A percentile compares a stretch with the other conserved stretches of the same genome.
Conservation (phyloP, 2,797 vertebrate genomes). For the Pelochelys cantorii region DNA sequence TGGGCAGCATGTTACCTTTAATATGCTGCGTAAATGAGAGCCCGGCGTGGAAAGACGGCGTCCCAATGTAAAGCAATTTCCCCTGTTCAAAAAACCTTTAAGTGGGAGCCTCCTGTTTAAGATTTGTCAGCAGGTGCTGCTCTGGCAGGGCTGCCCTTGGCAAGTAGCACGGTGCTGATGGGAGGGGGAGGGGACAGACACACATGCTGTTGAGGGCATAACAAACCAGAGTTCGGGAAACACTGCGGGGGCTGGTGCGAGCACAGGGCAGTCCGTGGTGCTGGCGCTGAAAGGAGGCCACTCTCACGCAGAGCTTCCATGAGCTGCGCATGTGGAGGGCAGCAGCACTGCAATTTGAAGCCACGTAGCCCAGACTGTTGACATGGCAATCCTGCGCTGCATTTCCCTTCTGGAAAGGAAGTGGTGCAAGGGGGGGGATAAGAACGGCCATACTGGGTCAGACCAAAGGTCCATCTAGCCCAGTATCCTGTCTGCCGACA, state of each 20-base stretch:
- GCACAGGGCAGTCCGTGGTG: rapidly evolving
- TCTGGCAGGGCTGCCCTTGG: rapidly evolving
- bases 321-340: constrained; percentile 60
- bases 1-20: constrained; percentile 71
- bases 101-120: constrained; percentile 53
- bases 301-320: constrained; percentile 43
- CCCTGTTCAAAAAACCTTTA: constrained; percentile 69
- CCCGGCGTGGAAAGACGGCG: constrained; percentile 73
- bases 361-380: constrained; percentile 65
- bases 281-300: not conserved
- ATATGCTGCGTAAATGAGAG: constrained; percentile 72
- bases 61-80: constrained; percentile 73
- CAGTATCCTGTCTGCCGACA: too few relatives aligned
- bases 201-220: not conserved
- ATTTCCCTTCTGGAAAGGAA: constrained; percentile 68
- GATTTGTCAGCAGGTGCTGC: not conserved
- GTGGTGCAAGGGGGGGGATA: constrained; percentile 57
- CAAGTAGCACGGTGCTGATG: rapidly evolving
- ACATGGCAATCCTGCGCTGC: constrained; percentile 64
- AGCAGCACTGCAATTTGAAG: constrained; percentile 66
- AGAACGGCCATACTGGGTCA: too few relatives aligned
- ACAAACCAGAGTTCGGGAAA: not conserved
- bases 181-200: not conserved
- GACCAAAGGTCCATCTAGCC: too few relatives aligned
- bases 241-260: not conserved